Evolutionary conservation across 2,797 vertebrate genomes (phyloP).

Genomic region (Anguilla anguilla): DNA sequence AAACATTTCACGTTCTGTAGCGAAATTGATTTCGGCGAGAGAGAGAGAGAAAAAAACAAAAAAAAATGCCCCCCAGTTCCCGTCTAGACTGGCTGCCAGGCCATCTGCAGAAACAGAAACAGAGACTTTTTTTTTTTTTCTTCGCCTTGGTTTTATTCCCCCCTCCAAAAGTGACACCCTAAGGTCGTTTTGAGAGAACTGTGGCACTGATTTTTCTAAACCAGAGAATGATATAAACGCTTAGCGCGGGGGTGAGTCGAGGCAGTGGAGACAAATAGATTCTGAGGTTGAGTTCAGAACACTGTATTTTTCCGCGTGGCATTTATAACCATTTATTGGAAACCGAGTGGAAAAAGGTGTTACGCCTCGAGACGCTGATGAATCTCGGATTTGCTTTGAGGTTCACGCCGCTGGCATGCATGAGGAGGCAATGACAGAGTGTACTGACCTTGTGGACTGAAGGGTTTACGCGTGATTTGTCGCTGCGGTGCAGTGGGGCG

Average conservation of each 20-base stretch:
- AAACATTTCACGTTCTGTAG: neutral
- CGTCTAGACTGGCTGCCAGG: too few species aligned
- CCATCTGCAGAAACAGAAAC: neutral
- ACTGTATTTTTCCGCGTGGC: neutral
- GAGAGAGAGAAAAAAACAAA: neutral
- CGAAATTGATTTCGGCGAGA: neutral
- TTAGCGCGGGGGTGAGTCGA: conserved; percentile 4
- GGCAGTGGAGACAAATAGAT: conserved; percentile 24
- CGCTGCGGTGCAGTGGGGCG: neutral
- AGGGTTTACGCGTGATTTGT: neutral
- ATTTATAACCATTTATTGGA: conserved; percentile 28
- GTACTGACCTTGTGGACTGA: neutral
- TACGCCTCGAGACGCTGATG: conserved; percentile 18
- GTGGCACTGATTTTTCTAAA: neutral
- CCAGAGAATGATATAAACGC: conserved; percentile 8
- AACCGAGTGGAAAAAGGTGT: conserved; percentile 21
- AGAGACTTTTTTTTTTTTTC: too few species aligned
- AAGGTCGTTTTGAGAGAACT: neutral
- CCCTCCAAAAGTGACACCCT: conserved; percentile 6
- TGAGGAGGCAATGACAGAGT: neutral
- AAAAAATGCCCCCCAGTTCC: neutral
- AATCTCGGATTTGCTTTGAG: conserved; percentile 15
- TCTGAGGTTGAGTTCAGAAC: conserved; percentile 12
- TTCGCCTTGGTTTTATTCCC: neutral
- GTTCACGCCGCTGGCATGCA: neutral